Percentiles rank a stretch among this genome's conserved stretches.
Conservation (phyloP, 2,797 vertebrate species). For the Sorex maritimensis region DNA sequence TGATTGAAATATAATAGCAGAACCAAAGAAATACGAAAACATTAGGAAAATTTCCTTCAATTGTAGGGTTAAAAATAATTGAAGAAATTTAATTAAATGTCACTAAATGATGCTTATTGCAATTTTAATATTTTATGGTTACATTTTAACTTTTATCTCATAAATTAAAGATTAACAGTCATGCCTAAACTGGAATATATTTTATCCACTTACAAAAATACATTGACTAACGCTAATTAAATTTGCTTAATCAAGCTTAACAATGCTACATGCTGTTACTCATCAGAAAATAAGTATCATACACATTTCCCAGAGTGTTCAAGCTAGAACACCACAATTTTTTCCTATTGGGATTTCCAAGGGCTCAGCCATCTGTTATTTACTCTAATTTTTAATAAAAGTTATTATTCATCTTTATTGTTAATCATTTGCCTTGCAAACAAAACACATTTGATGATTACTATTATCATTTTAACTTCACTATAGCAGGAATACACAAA, state of each 20-base stretch:
- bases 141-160: constrained; percentile 87
- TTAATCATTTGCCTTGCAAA: constrained; percentile 80
- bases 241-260: constrained; percentile 91
- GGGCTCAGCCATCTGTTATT: constrained; percentile 87
- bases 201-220: constrained; percentile 88
- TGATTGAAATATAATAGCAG: neutral
- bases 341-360: constrained; percentile 83
- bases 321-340: constrained; percentile 79
- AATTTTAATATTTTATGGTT: constrained; percentile 88
- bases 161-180: constrained; percentile 89
- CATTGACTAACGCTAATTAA: constrained; percentile 90
- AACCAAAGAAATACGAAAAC: constrained; percentile 37
- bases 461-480: constrained; percentile 66
- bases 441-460: constrained; percentile 71
- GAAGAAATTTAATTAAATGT: constrained; percentile 56
- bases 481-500: constrained; percentile 62
- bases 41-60: constrained; percentile 50
- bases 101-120: constrained; percentile 78
- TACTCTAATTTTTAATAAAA: constrained; percentile 84
- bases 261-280: constrained; percentile 88
- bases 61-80: constrained; percentile 49
- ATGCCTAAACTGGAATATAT: constrained; percentile 84
- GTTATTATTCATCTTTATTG: constrained; percentile 82
- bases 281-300: constrained; percentile 88
- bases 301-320: constrained; percentile 77